These are phyloP conservation scores for Lycia hirtaria DNA, from an alignment of 2,888 invertebrate genomes.

Conservation along the genomic window DNA sequence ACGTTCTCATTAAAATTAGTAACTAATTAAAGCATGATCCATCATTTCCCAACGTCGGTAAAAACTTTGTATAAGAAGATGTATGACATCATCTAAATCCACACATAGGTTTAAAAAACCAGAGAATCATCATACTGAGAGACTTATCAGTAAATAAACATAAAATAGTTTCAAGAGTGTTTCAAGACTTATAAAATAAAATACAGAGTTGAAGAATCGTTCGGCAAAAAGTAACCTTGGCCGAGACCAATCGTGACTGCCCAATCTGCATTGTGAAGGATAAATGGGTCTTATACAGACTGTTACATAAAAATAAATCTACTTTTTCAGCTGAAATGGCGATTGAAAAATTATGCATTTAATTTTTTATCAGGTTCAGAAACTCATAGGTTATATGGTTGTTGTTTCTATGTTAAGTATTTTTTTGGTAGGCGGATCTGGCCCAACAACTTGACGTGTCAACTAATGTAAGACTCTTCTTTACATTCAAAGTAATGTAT, in stretches of 20 bases:
- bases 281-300: constrained; percentile 10
- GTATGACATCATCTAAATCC: constrained; percentile 14
- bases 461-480: too few relatives aligned
- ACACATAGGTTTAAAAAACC: not conserved
- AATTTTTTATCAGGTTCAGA: too few relatives aligned
- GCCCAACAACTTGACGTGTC: too few relatives aligned
- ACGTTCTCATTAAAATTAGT: constrained; percentile 4
- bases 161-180: constrained; percentile 14
- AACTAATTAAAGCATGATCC: constrained; percentile 19
- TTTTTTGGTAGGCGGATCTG: too few relatives aligned
- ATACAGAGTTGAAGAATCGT: constrained; percentile 14
- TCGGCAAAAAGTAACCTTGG: constrained; percentile 23
- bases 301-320: not conserved
- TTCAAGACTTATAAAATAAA: constrained; percentile 1
- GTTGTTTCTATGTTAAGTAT: too few relatives aligned
- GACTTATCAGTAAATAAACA: constrained; percentile 13
- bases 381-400: too few relatives aligned
- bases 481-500: too few relatives aligned
- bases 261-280: constrained; percentile 23
- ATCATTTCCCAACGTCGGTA: constrained; percentile 13
- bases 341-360: too few relatives aligned
- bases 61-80: constrained; percentile 12
- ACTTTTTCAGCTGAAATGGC: not conserved
- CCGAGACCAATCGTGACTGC: constrained; percentile 21
- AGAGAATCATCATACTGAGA: not conserved